These are phyloP conservation scores for Campylomormyrus tamandua DNA, from an alignment of 2,113 vertebrate genomes.

Conservation along the genomic window DNA sequence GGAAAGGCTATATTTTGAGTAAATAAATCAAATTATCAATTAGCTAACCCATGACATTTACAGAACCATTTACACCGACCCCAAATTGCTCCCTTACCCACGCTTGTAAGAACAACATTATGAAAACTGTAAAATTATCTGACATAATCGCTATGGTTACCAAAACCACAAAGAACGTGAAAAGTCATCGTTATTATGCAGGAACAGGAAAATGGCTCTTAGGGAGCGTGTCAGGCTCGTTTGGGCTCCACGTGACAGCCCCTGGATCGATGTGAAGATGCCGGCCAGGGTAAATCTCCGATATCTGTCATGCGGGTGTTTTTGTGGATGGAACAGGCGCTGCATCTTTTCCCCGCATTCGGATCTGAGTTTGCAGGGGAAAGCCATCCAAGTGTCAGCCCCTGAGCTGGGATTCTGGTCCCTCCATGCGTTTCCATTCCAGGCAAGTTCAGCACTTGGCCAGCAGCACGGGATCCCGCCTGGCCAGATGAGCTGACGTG, in stretches of 20 bases:
- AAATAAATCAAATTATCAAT: constrained; percentile 23
- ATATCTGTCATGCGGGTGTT: constrained; percentile 30
- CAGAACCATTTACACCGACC: constrained; percentile 3
- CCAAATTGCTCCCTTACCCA: constrained; percentile 22
- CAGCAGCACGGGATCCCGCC: neutral
- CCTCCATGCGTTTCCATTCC: constrained; percentile 23
- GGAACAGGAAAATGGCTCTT: constrained; percentile 18
- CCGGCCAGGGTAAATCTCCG: neutral
- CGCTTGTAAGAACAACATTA: constrained; percentile 27
- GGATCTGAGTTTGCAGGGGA: constrained; percentile 17
- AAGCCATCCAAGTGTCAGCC: constrained; percentile 41
- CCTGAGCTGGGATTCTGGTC: constrained; percentile 25
- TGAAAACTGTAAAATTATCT: constrained; percentile 25
- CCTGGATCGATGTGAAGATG: constrained; percentile 12
- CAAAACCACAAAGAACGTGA: constrained; percentile 22
- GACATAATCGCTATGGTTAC: constrained; percentile 28
- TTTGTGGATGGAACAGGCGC: constrained; percentile 12
- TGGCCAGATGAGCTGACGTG: constrained; percentile 4
- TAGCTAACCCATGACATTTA: neutral
- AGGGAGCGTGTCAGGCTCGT: neutral
- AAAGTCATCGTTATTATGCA: constrained; percentile 21
- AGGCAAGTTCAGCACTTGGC: constrained; percentile 24
- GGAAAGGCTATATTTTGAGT: constrained; percentile 16
- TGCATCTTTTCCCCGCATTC: constrained; percentile 21
- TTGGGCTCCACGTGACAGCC: constrained; percentile 13